A percentile compares a stretch with the other conserved stretches of the same genome.
phyloP scores from a whole-genome alignment of 2,797 vertebrate species.

The Lacerta viridis region DNA sequence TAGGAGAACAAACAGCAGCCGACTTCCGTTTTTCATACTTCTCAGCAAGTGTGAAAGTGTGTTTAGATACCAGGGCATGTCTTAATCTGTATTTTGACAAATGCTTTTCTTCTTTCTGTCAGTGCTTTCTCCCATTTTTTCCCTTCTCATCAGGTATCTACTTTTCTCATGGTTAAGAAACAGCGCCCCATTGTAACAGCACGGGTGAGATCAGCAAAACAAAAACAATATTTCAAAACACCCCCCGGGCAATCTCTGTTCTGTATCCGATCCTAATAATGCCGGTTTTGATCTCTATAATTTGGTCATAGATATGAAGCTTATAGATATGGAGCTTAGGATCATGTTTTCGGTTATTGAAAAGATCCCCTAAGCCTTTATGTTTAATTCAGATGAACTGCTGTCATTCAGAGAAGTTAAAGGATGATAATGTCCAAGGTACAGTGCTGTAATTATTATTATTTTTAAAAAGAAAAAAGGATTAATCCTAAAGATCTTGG shows the following conservation, averaged over 20 bases:
- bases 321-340: slow-evolving; percentile 63
- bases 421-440: slow-evolving; percentile 56
- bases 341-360: slow-evolving; percentile 46
- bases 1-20: background rate
- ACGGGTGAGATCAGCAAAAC: slow-evolving; percentile 2
- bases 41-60: background rate
- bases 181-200: background rate
- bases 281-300: slow-evolving; percentile 50
- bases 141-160: background rate
- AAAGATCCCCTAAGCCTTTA: slow-evolving; percentile 56
- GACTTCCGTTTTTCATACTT: background rate
- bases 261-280: slow-evolving; percentile 56
- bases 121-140: background rate
- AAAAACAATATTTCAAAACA: slow-evolving; percentile 33
- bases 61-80: background rate
- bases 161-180: background rate
- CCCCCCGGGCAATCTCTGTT: background rate
- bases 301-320: slow-evolving; percentile 53
- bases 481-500: slow-evolving; percentile 60
- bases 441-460: slow-evolving; percentile 69
- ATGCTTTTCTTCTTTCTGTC: slow-evolving; percentile 35
- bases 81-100: slow-evolving; percentile 27
- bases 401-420: slow-evolving; percentile 62
- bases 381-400: slow-evolving; percentile 66
- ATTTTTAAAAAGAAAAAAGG: slow-evolving; percentile 52